phyloP scores from a whole-genome alignment of 2,797 vertebrate genomes.

The Artibeus lituratus region DNA sequence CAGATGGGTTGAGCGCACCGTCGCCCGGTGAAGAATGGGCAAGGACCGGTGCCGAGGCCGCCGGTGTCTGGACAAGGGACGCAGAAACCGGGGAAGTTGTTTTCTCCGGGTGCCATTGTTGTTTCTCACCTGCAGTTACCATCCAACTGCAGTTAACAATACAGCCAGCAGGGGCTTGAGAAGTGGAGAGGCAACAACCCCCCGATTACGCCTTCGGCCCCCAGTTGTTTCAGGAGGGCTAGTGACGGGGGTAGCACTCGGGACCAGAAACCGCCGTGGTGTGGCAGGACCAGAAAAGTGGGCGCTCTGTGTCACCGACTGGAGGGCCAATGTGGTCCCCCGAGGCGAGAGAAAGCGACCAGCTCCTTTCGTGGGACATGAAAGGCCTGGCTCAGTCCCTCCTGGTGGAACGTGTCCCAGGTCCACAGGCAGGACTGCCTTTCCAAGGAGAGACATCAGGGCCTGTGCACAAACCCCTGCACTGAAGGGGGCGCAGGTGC shows the following conservation, averaged over 20 bases:
- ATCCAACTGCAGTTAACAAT: no score
- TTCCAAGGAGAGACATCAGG: neutral
- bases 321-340: neutral
- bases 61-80: rapidly evolving
- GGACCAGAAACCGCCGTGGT: neutral
- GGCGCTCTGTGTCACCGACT: neutral
- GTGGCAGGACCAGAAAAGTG: neutral
- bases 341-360: neutral
- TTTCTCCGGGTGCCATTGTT: no score
- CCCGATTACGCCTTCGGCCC: neutral
- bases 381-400: neutral
- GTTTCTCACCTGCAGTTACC: no score
- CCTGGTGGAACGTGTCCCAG: neutral
- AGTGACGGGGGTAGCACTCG: neutral
- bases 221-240: neutral
- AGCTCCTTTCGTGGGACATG: neutral
- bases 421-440: neutral
- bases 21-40: neutral
- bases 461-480: rapidly evolving
- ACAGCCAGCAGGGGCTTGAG: neutral
- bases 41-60: neutral
- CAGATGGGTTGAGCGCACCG: rapidly evolving
- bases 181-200: neutral
- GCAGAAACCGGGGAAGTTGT: rapidly evolving
- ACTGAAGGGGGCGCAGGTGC: rapidly evolving